A percentile compares a stretch with the other conserved stretches of the same genome.
phyloP scores from a whole-genome alignment of 2,888 invertebrate genomes.

The Lepidocyrtoides sp. region DNA sequence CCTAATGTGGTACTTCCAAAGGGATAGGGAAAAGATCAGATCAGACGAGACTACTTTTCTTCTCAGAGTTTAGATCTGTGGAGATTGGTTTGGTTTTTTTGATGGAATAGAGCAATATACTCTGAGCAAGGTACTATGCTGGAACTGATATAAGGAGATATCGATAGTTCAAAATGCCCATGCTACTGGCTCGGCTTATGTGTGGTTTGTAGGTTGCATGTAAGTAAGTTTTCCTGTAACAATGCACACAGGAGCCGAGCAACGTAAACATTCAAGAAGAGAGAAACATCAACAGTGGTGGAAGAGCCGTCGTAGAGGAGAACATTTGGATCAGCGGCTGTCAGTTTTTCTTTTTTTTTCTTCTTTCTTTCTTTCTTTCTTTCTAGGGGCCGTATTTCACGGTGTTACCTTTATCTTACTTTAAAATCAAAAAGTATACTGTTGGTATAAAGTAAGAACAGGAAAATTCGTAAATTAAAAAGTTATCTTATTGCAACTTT shows the following conservation, averaged over 20 bases:
- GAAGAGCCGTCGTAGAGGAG: conserved; percentile 41
- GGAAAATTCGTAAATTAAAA: conserved; percentile 5
- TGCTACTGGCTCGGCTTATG: background rate
- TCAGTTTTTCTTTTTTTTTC: too few relatives aligned
- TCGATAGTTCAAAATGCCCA: background rate
- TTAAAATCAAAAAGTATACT: background rate
- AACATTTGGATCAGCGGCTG: conserved; percentile 76
- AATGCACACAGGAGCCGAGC: background rate
- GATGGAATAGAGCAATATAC: conserved; percentile 48
- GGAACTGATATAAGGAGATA: background rate
- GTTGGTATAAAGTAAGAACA: background rate
- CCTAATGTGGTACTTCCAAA: conserved; percentile 57
- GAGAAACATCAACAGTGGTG: conserved; percentile 29
- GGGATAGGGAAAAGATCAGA: conserved; percentile 52
- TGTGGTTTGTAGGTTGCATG: background rate
- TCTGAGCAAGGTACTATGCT: conserved; percentile 14
- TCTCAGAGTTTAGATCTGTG: conserved; percentile 63
- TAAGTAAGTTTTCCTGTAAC: background rate
- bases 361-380: conserved; percentile 51
- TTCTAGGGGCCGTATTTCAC: background rate
- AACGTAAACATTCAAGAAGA: background rate
- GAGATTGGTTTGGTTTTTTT: conserved; percentile 71
- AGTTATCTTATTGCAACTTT: background rate
- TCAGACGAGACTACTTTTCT: conserved; percentile 69
- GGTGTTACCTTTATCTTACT: background rate